These are phyloP conservation scores for Cheilosia vulpina DNA, from an alignment of 2,888 invertebrate species.

Conservation along the genomic window DNA sequence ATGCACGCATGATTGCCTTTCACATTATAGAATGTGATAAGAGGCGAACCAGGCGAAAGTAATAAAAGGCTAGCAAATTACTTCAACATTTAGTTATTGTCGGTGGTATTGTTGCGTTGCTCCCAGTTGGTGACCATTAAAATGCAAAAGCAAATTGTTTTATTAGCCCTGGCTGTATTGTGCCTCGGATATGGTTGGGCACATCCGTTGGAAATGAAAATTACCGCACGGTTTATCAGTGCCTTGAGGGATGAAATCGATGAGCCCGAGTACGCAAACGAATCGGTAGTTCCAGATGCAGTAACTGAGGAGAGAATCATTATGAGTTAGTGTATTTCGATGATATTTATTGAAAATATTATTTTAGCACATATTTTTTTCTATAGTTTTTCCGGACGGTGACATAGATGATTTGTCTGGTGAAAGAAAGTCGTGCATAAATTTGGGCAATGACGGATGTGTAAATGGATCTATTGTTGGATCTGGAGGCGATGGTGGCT, in stretches of 20 bases:
- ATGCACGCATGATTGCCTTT: constrained; percentile 47
- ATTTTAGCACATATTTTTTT: constrained; percentile 1
- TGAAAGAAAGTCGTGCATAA: constrained; percentile 78
- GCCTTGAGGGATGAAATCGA: constrained; percentile 42
- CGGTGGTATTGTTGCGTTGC: constrained; percentile 16
- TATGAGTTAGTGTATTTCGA: constrained; percentile 25
- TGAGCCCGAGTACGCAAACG: constrained; percentile 13
- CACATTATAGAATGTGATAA: constrained; percentile 42
- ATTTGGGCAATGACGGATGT: constrained; percentile 85
- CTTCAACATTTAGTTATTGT: constrained; percentile 39
- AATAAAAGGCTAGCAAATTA: constrained; percentile 57
- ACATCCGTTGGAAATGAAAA: constrained; percentile 43
- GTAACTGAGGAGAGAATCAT: constrained; percentile 7
- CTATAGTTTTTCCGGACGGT: constrained; percentile 4
- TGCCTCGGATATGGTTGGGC: constrained; percentile 24
- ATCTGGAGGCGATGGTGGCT: constrained; percentile 84
- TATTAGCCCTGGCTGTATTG: constrained; percentile 40
- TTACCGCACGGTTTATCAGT: constrained; percentile 21
- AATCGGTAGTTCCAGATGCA: constrained; percentile 8
- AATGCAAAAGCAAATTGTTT: constrained; percentile 39
- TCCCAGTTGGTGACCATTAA: constrained; percentile 16
- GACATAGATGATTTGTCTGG: constrained; percentile 12
- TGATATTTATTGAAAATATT: background rate
- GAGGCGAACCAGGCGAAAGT: constrained; percentile 12
- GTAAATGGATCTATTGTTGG: constrained; percentile 84